Evolutionary conservation across 2,888 invertebrate genomes (phyloP), one percentile per base, ranked within the genome.

Genomic region (Myopa tessellatipennis): DNA sequence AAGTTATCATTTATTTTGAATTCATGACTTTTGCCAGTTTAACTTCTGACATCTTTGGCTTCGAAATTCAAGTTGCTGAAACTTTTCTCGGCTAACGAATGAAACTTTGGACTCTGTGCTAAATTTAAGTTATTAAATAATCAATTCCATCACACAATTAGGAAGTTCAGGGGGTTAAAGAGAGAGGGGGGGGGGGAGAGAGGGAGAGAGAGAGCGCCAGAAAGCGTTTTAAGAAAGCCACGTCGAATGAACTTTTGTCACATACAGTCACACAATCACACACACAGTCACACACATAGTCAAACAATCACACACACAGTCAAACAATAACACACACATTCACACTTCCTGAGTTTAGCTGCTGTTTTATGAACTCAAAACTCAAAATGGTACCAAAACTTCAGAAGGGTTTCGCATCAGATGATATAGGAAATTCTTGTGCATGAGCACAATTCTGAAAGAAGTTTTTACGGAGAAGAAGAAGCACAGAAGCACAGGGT

Each of bases 131-230:
- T 86, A 88, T 88, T 87, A 87, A 87, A 87, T 86, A 85, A 86
- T 88, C 86, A 87, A 88, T 87, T 87, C 87, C 86, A 87, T 87
- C 86, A 87, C 83, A 87, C 88, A 87, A 87, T 87, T 87, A 87
- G 84, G 85, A 86, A 87, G 83, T 81, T 81, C 72, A 78, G 45
- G 50, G 26, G 14, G 14, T 2, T 50, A 26, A 26, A 26, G 26
- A 26, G 26, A 26, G 26, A 26, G 26, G 26, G 2, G 2, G 26
- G 2, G 26, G 2, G 26, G 2, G 26, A 26, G 26, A 26, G 26
- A 26, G 26, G 2, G 26, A 26, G 26, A 26, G 26, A 26, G 26
- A 26, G 26, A 26, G 26, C 26, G 26, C 26, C 26, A 26, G 26
- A 26, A 26, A 26, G 26, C 26, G 26, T n/a, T n/a, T n/a, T n/a